Base-by-base conservation (phyloP, 1,140 invertebrate genomes). In the Platyscapa corneri region DNA sequence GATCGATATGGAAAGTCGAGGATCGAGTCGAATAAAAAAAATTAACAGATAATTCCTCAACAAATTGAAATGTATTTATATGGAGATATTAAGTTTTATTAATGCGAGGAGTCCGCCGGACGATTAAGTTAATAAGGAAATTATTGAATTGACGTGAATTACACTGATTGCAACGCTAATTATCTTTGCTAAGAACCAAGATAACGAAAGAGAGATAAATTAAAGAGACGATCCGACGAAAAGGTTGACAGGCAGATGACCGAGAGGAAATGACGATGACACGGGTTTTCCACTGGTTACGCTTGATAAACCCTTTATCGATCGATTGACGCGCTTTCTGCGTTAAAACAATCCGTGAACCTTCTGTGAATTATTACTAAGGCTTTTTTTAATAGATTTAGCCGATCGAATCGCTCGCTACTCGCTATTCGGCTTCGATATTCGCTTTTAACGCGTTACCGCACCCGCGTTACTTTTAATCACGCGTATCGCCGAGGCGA, bases 91-190 rank as follows among this genome's bases (percentile, higher is more conserved):
- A 56, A 53, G 37, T 34, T 70, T 84, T 56, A 53, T 84, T 80
- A 72, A 64, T 60, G 74, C 42, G 32, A 74, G 60, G 65, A 32
- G 10, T 32, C 46, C 46, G 49, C 49, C 23, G 14, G 60, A 67
- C 80, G 32, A 79, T 83, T 70, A 34, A n/a, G 3, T 81, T 83
- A 86, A 86, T 82, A 34, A 83, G 64, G 64, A 83, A 82, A 86
- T 86, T 83, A 82, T 83, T 37, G 75, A 86, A 77, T 72, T 32
- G 74, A 2, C 64, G 3, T 32, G 14, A 70, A 80, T 85, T 72
- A 20, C 18, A 20, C 34, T 74, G 53, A 76, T 82, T 74, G 75
- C 37, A 32, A 60, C 12, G n/a, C n/a, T n/a, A n/a, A 82, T 76
- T 0, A 75, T 65, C 53, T 23, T 64, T 39, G 37, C 49, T n/a